These are phyloP conservation scores for Steinernema khuongi DNA, from an alignment of 1,140 invertebrate species.

Conservation along the genomic window DNA sequence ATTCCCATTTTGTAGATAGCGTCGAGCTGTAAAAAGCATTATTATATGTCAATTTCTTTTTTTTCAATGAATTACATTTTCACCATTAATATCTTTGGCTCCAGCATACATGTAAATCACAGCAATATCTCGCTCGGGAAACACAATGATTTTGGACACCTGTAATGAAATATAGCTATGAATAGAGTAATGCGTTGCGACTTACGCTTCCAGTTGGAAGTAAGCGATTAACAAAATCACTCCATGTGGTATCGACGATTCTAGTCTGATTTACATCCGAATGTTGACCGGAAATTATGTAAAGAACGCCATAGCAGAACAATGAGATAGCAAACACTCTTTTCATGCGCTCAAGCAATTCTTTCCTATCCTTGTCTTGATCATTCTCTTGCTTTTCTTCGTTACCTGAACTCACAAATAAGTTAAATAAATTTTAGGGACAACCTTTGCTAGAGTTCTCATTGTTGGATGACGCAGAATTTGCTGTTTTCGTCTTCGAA, in stretches of 20 bases:
- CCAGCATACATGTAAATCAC: conserved; percentile 37
- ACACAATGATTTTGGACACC: conserved; percentile 43
- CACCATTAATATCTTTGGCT: conserved; percentile 25
- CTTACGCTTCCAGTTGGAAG: conserved; percentile 46
- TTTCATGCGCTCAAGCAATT: conserved; percentile 37
- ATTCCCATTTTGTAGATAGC: conserved; percentile 41
- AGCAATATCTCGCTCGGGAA: conserved; percentile 43
- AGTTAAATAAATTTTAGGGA: neutral
- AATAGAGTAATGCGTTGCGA: conserved; percentile 13
- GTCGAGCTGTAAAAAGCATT: neutral
- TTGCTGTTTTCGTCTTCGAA: neutral
- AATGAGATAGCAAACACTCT: conserved; percentile 40
- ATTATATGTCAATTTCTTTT: neutral
- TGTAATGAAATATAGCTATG: conserved; percentile 19
- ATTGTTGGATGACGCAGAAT: neutral
- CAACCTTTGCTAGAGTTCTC: neutral
- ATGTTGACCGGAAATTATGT: conserved; percentile 25
- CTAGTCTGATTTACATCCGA: conserved; percentile 20
- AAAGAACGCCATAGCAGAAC: conserved; percentile 39
- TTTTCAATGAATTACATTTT: conserved; percentile 6
- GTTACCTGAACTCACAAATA: neutral
- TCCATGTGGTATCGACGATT: conserved; percentile 35
- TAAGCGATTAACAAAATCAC: conserved; percentile 43
- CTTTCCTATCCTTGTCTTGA: conserved; percentile 17
- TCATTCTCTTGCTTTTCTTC: conserved; percentile 22